phyloP scores from a whole-genome alignment of 2,888 invertebrate genomes.

The Schizotus pectinicornis region DNA sequence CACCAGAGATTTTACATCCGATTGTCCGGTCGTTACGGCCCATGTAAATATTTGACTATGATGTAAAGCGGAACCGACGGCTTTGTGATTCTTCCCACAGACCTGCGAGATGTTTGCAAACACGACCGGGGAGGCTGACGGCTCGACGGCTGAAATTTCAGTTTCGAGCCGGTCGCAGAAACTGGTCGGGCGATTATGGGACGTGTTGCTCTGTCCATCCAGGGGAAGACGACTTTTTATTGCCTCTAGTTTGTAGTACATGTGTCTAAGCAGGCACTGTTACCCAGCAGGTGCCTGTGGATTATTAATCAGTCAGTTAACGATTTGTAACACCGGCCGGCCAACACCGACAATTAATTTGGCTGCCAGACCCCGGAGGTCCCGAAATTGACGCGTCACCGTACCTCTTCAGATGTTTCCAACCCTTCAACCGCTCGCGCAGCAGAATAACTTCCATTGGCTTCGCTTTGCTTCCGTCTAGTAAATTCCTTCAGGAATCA shows the following conservation, averaged over 20 bases:
- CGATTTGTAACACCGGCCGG: slow-evolving; percentile 16
- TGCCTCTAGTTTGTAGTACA: slow-evolving; percentile 36
- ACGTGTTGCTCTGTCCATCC: slow-evolving; percentile 33
- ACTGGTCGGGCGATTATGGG: slow-evolving; percentile 32
- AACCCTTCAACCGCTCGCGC: no score
- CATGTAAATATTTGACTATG: no score
- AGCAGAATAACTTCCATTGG: no score
- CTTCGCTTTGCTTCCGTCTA: no score
- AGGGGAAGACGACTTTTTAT: slow-evolving; percentile 33
- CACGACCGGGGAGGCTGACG: no score
- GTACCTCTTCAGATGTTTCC: slow-evolving; percentile 1
- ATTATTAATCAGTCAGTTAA: slow-evolving; percentile 24
- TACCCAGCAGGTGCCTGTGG: slow-evolving; percentile 25
- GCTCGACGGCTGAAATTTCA: no score
- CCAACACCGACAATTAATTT: slow-evolving; percentile 18
- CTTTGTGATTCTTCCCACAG: no score
- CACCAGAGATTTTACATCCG: no score
- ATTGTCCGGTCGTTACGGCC: no score
- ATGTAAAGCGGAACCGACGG: no score
- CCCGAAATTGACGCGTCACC: slow-evolving; percentile 16
- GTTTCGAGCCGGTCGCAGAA: slow-evolving; percentile 17
- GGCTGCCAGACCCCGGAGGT: slow-evolving; percentile 20
- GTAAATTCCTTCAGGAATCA: no score
- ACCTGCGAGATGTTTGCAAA: no score
- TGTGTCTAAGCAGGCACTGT: slow-evolving; percentile 33